Base-by-base conservation (phyloP, 2,797 vertebrate species). In the Bovichtus variegatus region DNA sequence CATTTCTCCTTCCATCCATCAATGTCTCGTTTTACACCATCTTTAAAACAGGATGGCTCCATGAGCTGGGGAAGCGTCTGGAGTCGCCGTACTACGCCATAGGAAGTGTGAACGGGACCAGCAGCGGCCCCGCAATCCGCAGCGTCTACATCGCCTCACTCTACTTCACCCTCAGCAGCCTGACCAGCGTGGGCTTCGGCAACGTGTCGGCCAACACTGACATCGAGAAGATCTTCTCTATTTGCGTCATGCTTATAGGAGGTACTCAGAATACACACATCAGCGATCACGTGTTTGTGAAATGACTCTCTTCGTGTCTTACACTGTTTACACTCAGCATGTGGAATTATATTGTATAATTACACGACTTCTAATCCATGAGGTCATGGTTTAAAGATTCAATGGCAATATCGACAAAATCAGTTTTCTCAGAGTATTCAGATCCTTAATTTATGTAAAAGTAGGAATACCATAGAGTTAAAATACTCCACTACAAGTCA, bases 101-200 rank as follows among this genome's bases (percentile, higher is more conserved):
- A 8, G 89, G 29, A 23, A 66, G 62, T 10, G 60, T 74, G 34
- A 95, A 91, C 7, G 83, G 76, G 44, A 91, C 89, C 6, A 27
- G 70, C 77, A 91, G 79, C 4, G 93, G 97, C n/a, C 97, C 97
- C 0, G 91, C 97, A 1, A 95, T 99, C 83, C 96, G 97, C 82
- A 99, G 97, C 73, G 94, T 98, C 93, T 99, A 99, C 82, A 96
- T 99, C 21, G 97, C 98, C 19, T 97, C 98, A 0, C 96, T 99
- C 0, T 99, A 99, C 91, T 99, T 99, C 92, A 98, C 98, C 16
- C 97, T 99, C 71, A 99, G 97, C 96, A 99, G 98, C 80, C 96
- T 99, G 82, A 99, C 98, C 90, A 99, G 98, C n/a, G 98, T 99
- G 78, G 98, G 98, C 9, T 99, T 99, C 43, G 98, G 98, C 80